Percentiles rank a stretch among this genome's conserved stretches.
Evolutionary conservation across 2,888 invertebrate genomes (phyloP).

Genomic region (Neoascia interrupta): DNA sequence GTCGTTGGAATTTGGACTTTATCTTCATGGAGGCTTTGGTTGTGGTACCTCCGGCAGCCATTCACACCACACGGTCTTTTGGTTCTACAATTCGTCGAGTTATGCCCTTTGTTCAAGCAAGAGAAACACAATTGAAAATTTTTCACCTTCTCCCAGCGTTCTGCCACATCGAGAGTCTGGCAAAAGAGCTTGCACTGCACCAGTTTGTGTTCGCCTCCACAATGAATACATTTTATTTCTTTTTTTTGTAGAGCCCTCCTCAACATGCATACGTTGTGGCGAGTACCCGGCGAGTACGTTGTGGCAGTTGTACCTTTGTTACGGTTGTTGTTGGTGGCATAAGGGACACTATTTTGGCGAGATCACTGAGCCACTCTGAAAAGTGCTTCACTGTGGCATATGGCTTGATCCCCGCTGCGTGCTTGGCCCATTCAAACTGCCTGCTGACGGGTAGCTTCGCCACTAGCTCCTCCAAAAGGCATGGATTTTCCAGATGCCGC

Average conservation of each 20-base stretch:
- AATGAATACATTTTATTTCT: background rate
- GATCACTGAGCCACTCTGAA: background rate
- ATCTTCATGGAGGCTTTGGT: background rate
- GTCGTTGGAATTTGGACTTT: no score
- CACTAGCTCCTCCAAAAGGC: background rate
- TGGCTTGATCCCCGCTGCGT: background rate
- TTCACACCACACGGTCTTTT: background rate
- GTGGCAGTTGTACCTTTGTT: background rate
- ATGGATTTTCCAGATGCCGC: background rate
- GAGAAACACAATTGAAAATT: slow-evolving; percentile 1
- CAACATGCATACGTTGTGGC: no score
- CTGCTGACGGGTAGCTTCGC: slow-evolving; percentile 33
- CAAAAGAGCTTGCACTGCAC: background rate
- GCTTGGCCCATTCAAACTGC: slow-evolving; percentile 12
- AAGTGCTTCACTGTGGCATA: background rate
- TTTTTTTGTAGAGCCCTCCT: background rate
- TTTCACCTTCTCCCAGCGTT: slow-evolving; percentile 5
- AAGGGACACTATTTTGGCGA: background rate
- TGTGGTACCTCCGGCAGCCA: slow-evolving; percentile 10
- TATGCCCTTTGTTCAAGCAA: slow-evolving; percentile 1
- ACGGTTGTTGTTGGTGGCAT: background rate
- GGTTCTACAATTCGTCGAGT: background rate
- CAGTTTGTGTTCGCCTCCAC: background rate
- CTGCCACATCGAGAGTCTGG: background rate
- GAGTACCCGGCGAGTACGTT: background rate